Base-by-base conservation (phyloP, 1,140 invertebrate species). In the Trichogramma pretiosum region DNA sequence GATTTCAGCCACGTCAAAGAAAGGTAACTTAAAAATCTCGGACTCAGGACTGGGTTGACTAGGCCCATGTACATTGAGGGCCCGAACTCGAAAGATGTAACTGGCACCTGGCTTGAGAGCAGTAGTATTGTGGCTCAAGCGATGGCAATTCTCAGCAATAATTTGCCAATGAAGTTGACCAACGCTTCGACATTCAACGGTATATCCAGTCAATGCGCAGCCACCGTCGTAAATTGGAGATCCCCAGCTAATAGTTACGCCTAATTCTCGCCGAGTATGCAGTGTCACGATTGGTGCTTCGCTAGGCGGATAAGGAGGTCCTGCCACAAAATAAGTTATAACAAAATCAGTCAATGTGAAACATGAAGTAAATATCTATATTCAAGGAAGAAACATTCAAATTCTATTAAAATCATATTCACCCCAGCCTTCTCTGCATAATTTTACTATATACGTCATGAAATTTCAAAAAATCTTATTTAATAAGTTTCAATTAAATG, bases 151-250 rank as follows among this genome's bases (percentile, higher is more conserved):
- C 41, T 77, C 72, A 1, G 77, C 75, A 45, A 83, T 64, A 55
- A 73, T 67, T 32, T 63, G 71, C 82, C 82, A 84, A 19, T 68
- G 65, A 16, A 62, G 61, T 43, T 74, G 72, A 54, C 74, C 68
- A 55, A 68, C 64, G 17, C 75, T 68, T 39, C 76, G 76, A 67
- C 84, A 82, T 65, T 93, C 87, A 14, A 92, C 79, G 14, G 79
- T 75, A 62, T 90, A 93, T 37, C 86, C 87, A 16, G 82, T 85
- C 35, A 93, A 78, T 41, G 84, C 84, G 46, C 84, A 82, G 23
- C 89, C 88, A n/a, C 88, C 88, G 62, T 93, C 89, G 57, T 84
- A 89, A 1, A 81, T 78, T 18, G 87, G 83, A 23, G 84, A 85
- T 58, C 80, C 82, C 89, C 89, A 92, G 21, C 83, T 80, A 11